Evolutionary conservation across 2,888 invertebrate genomes (phyloP).

Genomic region (Catotricha subobsoleta): DNA sequence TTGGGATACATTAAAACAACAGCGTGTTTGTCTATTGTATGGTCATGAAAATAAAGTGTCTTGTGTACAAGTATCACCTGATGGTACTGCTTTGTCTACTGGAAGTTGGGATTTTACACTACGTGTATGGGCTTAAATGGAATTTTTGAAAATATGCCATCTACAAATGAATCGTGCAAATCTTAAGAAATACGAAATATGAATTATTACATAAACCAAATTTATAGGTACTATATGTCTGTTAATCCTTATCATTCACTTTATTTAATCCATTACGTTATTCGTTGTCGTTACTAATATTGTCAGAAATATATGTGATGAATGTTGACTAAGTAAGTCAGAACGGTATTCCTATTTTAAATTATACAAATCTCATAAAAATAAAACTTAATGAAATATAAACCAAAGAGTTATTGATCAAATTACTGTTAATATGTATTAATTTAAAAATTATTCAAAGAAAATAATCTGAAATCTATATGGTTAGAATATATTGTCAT

Average conservation of each 20-base stretch:
- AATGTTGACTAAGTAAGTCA: too few species aligned
- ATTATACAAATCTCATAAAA: too few species aligned
- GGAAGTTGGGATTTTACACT: conserved; percentile 94
- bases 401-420: too few species aligned
- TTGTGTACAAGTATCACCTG: conserved; percentile 82
- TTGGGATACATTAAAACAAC: conserved; percentile 95
- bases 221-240: background rate
- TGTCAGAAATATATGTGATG: background rate
- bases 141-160: background rate
- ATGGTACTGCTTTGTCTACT: conserved; percentile 92
- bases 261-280: too few species aligned
- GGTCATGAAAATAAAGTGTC: conserved; percentile 85
- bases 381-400: too few species aligned
- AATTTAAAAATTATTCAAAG: too few species aligned
- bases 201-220: background rate
- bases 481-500: too few species aligned
- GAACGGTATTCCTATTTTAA: too few species aligned
- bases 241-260: too few species aligned
- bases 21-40: conserved; percentile 73
- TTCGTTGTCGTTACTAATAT: background rate
- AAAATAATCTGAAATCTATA: too few species aligned
- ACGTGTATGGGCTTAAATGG: conserved; percentile 37
- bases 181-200: background rate
- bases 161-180: background rate
- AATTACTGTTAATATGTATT: too few species aligned